Evolutionary conservation across 2,888 invertebrate species (phyloP).

Genomic region (Tetramorium bicarinatum): DNA sequence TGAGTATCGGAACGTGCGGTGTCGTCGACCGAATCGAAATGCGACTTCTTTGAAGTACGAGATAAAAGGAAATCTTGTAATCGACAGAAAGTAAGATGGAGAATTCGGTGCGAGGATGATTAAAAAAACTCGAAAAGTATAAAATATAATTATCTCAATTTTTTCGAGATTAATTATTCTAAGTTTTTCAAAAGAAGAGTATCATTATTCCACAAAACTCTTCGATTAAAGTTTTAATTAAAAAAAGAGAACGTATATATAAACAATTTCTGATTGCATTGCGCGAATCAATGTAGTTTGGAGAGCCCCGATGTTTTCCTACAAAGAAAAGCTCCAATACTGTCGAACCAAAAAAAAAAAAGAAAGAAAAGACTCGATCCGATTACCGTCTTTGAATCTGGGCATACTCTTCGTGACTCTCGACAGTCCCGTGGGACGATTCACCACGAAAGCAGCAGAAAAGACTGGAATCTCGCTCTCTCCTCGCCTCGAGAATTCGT

Average conservation of each 20-base stretch:
- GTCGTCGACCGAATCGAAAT: slow-evolving; percentile 25
- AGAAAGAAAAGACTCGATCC: not conserved
- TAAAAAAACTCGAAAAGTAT: not conserved
- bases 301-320: not conserved
- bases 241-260: not conserved
- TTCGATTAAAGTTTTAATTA: not conserved
- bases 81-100: not conserved
- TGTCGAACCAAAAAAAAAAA: not conserved
- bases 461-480: slow-evolving; percentile 61
- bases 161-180: not conserved
- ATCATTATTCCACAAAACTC: not conserved
- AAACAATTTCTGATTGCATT: not conserved
- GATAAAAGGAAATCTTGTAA: slow-evolving; percentile 12
- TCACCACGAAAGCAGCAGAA: slow-evolving; percentile 51
- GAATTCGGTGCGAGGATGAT: not conserved
- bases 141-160: not conserved
- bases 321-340: not conserved
- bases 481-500: slow-evolving; percentile 65
- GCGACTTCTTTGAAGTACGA: slow-evolving; percentile 27
- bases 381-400: slow-evolving; percentile 51
- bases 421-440: slow-evolving; percentile 32
- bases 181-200: slow-evolving; percentile 2
- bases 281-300: not conserved
- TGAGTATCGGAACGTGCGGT: slow-evolving; percentile 29
- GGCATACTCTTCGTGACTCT: slow-evolving; percentile 34